These are phyloP conservation scores for Eulemur rufifrons DNA, from an alignment of 2,113 vertebrate species.

Conservation along the genomic window DNA sequence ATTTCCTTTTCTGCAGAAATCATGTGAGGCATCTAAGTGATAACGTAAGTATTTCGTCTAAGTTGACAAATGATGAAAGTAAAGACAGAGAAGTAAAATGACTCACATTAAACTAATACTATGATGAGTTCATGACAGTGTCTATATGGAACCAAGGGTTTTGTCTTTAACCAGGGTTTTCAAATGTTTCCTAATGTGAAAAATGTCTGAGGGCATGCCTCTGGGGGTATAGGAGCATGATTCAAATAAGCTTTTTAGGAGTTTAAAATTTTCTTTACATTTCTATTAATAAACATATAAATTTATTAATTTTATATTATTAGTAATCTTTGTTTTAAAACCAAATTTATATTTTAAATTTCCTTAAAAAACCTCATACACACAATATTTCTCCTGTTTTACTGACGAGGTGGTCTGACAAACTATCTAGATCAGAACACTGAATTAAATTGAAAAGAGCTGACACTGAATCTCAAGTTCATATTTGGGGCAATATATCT, in stretches of 20 bases:
- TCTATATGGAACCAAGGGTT: neutral
- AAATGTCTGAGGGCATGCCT: neutral
- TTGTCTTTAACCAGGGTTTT: neutral
- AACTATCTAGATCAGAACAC: neutral
- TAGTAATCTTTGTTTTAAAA: neutral
- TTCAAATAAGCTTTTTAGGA: neutral
- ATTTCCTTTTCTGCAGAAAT: neutral
- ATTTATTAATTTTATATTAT: neutral
- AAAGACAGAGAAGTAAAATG: neutral
- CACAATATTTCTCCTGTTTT: neutral
- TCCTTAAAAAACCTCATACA: neutral
- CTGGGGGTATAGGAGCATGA: neutral
- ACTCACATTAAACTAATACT: neutral
- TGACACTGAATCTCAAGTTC: neutral
- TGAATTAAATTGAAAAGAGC: neutral
- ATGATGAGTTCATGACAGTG: neutral
- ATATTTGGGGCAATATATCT: neutral
- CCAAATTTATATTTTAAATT: neutral
- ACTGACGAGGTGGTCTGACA: neutral
- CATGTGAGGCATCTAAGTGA: neutral
- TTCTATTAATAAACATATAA: neutral
- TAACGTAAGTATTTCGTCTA: neutral
- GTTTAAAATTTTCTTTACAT: neutral
- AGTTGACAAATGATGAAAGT: neutral
- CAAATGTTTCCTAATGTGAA: neutral